These are phyloP conservation scores for Microchrysa polita DNA, from an alignment of 2,888 invertebrate species.

Conservation along the genomic window DNA sequence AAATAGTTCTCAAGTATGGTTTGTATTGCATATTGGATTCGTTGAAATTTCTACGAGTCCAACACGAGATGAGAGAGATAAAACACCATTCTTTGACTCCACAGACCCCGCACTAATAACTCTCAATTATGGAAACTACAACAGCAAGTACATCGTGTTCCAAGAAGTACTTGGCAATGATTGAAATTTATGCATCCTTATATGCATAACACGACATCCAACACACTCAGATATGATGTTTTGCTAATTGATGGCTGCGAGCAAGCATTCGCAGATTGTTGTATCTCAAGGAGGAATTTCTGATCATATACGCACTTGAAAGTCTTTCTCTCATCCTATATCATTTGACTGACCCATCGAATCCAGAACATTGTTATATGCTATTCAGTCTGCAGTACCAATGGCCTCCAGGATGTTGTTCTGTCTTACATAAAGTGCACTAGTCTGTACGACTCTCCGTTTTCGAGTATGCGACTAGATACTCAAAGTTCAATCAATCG, in stretches of 20 bases:
- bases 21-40: too few relatives aligned
- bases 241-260: constrained; percentile 36
- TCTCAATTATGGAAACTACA: constrained; percentile 31
- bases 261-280: background rate
- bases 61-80: too few relatives aligned
- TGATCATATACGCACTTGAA: background rate
- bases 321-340: background rate
- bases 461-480: background rate
- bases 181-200: constrained; percentile 41
- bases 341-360: background rate
- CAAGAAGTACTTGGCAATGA: constrained; percentile 15
- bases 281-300: constrained; percentile 24
- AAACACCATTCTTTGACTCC: too few relatives aligned
- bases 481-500: constrained; percentile 12
- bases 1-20: too few relatives aligned
- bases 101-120: constrained; percentile 24
- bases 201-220: constrained; percentile 38
- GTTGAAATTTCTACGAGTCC: too few relatives aligned
- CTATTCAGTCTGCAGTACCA: too few relatives aligned
- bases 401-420: background rate
- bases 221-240: constrained; percentile 36
- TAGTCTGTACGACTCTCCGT: too few relatives aligned
- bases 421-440: background rate
- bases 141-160: background rate
- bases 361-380: too few relatives aligned